Evolutionary conservation across 2,888 invertebrate genomes (phyloP), one percentile per base, ranked within the genome.

Genomic region (Morpho achilles): DNA sequence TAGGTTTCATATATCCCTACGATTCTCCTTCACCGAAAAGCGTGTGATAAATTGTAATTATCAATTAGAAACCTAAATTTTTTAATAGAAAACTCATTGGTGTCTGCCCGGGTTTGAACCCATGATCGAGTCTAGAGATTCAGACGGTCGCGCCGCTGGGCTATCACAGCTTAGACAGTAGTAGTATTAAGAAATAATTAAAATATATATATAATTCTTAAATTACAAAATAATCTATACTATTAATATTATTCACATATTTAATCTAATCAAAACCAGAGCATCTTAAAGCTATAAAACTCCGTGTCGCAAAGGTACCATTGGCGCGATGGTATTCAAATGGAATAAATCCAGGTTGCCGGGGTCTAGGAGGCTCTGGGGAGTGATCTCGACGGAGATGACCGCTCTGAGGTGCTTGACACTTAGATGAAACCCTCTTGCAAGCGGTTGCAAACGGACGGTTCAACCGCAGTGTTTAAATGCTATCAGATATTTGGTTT

Each of bases 381-480:
- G 91, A 87, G 83, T 83, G 74, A 86, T 90, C 80, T 77, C 77
- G 75, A 76, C 78, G 73, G 87, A 84, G 88, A 87, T 88, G 89
- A 88, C 89, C 89, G 86, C 79, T 80, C 80, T 76, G 73, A 82
- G 79, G 82, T 82, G 79, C 82, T 81, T 80, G 74, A 81, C 84
- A 81, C 84, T 84, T 82, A 80, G 84, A 85, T 84, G 82, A 84
- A 78, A 78, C 77, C 73, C 79, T 80, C 80, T 79, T 80, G 70
- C 67, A 68, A 68, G 57, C 45, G 49, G 16, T 7, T 45, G 58
- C 58, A 79, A 61, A 80, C 82, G 63, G 59, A 79, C 82, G 75
- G 61, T 56, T 69, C 0, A 49, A 44, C 70, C 67, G 73, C 64
- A 63, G 72, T 73, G 65, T 63, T 64, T 45, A 8, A 6, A 63